Percentiles rank a stretch among this genome's conserved stretches.
phyloP scores from a whole-genome alignment of 2,888 invertebrate species.

The Brassicogethes aeneus region DNA sequence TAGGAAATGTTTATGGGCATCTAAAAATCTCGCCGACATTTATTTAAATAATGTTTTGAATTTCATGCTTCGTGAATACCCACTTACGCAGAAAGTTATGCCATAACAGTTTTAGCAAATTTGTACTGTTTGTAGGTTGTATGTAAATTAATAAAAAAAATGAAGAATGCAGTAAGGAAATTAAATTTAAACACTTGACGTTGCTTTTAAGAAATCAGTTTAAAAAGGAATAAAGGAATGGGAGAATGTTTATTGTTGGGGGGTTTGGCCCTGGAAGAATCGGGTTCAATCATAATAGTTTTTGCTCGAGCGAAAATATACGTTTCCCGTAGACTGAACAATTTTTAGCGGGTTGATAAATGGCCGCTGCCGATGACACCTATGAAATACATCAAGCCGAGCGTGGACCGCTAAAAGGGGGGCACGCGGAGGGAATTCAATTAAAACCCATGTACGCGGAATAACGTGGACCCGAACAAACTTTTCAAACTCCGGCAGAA shows the following conservation, averaged over 20 bases:
- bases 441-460: constrained; percentile 45
- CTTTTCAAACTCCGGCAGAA: constrained; percentile 13
- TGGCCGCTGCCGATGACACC: constrained; percentile 42
- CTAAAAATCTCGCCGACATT: background rate
- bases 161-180: too few species aligned
- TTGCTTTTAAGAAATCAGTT: too few species aligned
- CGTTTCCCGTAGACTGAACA: constrained; percentile 41
- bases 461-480: constrained; percentile 37
- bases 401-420: constrained; percentile 17
- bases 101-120: background rate
- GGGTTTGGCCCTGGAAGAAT: constrained; percentile 4
- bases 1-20: background rate
- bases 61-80: background rate
- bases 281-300: constrained; percentile 34
- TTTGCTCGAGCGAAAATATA: constrained; percentile 38
- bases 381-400: constrained; percentile 40
- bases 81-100: background rate
- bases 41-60: background rate
- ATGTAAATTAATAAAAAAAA: background rate
- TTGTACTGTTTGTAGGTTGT: background rate
- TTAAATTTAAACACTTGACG: too few species aligned
- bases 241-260: background rate
- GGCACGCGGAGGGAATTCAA: constrained; percentile 38
- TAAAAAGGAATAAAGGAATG: background rate
- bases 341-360: constrained; percentile 42